Conservation (phyloP, 2,113 vertebrate genomes). For the Pica pica region DNA sequence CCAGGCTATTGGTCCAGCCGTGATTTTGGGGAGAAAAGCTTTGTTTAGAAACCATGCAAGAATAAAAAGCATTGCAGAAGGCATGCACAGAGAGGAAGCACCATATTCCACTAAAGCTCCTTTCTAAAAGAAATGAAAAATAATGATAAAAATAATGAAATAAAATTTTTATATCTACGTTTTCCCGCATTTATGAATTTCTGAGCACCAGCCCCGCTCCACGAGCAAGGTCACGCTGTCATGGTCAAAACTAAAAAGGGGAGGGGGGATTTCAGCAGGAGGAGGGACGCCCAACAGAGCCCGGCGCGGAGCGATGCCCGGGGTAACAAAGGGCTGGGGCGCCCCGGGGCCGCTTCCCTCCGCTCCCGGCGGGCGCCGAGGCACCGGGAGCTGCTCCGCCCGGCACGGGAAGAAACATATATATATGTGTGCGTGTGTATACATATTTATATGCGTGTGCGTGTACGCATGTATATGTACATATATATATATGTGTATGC, state of each 20-base stretch:
- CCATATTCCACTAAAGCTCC: not conserved
- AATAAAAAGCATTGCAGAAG: not conserved
- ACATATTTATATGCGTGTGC: too few relatives aligned
- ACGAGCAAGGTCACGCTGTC: not conserved
- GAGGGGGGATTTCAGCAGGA: not conserved
- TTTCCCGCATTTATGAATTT: not conserved
- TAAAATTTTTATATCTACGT: rapidly evolving
- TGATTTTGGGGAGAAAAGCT: not conserved
- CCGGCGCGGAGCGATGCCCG: not conserved
- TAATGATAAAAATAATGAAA: rapidly evolving
- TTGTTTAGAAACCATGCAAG: not conserved
- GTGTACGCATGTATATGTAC: rapidly evolving
- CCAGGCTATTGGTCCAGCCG: not conserved
- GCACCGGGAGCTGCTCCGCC: not conserved
- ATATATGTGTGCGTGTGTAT: rapidly evolving
- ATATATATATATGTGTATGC: rapidly evolving
- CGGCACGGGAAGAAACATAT: not conserved
- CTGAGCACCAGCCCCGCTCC: not conserved
- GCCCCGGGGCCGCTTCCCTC: not conserved
- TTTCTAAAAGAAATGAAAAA: not conserved
- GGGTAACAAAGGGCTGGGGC: not conserved
- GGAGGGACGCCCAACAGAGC: not conserved
- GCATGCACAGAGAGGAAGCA: not conserved
- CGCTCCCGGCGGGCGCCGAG: not conserved
- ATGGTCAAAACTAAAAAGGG: not conserved